Evolutionary conservation across 2,888 invertebrate genomes (phyloP).

Genomic region (Lithophane socia): DNA sequence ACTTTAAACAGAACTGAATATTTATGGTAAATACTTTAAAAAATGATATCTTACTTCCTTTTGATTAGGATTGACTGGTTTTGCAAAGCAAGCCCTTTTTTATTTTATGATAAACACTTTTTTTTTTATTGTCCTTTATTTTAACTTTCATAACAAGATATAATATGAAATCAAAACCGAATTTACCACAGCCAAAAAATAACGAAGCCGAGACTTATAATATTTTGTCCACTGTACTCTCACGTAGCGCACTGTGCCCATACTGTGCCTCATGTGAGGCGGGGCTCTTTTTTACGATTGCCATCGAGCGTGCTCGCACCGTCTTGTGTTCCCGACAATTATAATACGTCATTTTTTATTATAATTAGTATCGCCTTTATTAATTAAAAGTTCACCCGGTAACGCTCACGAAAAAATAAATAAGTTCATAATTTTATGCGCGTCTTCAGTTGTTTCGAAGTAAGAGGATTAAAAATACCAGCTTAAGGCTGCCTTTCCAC

Average conservation of each 20-base stretch:
- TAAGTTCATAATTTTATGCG: constrained; percentile 50
- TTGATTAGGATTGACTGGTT: no score
- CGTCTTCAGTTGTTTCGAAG: constrained; percentile 16
- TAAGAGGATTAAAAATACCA: not conserved
- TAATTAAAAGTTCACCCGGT: constrained; percentile 78
- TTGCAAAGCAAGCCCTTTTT: no score
- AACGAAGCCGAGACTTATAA: not conserved
- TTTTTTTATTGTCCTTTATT: not conserved
- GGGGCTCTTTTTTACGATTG: constrained; percentile 82
- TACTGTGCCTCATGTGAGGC: constrained; percentile 56
- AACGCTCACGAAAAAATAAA: constrained; percentile 55
- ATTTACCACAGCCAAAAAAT: not conserved
- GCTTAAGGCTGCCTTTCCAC: no score
- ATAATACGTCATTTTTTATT: constrained; percentile 81
- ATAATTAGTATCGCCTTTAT: constrained; percentile 83
- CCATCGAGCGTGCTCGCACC: constrained; percentile 78
- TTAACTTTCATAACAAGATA: not conserved
- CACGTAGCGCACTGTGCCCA: constrained; percentile 41
- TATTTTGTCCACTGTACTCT: constrained; percentile 28
- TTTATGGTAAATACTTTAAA: no score
- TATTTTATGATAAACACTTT: no score
- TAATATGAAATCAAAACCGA: not conserved
- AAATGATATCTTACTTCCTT: no score
- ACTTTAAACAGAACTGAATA: no score
- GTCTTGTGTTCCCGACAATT: constrained; percentile 71